Conservation (phyloP, 2,797 vertebrate genomes). For the Argya squamiceps region DNA sequence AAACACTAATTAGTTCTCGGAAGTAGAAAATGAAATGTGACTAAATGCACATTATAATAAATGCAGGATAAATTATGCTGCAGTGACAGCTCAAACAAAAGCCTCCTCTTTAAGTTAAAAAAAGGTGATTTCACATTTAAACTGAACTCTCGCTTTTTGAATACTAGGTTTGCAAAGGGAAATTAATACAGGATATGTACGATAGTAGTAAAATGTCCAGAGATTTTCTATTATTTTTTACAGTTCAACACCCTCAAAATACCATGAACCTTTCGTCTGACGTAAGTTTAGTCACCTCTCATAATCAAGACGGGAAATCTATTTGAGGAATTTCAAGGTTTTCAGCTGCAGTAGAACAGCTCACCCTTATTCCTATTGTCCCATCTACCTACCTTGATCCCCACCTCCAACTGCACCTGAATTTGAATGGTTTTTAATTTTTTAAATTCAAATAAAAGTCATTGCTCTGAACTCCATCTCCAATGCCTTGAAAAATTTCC, state of each 20-base stretch:
- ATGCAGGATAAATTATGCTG: slow-evolving; percentile 34
- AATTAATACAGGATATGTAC: slow-evolving; percentile 42
- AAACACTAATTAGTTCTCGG: slow-evolving; percentile 55
- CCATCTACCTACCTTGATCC: neutral
- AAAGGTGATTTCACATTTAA: slow-evolving; percentile 51
- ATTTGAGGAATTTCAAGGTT: neutral
- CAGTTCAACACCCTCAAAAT: neutral
- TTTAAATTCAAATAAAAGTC: neutral
- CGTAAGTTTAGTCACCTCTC: neutral
- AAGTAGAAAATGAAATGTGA: slow-evolving; percentile 52
- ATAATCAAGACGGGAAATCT: neutral
- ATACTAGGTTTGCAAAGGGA: slow-evolving; percentile 4
- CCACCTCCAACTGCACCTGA: neutral
- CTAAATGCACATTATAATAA: slow-evolving; percentile 45
- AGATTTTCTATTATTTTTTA: neutral
- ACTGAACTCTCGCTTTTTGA: slow-evolving; percentile 44
- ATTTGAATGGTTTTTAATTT: neutral
- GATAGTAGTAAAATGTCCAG: neutral
- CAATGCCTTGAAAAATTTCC: neutral
- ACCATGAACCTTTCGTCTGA: neutral
- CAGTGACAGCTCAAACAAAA: slow-evolving; percentile 64
- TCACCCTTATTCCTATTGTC: neutral
- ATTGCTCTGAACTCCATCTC: neutral
- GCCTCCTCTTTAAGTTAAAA: neutral
- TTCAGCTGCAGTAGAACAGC: neutral